A percentile compares a stretch with the other conserved stretches of the same genome.
Evolutionary conservation across 2,797 vertebrate species (phyloP).

Genomic region (Anguilla obscura): DNA sequence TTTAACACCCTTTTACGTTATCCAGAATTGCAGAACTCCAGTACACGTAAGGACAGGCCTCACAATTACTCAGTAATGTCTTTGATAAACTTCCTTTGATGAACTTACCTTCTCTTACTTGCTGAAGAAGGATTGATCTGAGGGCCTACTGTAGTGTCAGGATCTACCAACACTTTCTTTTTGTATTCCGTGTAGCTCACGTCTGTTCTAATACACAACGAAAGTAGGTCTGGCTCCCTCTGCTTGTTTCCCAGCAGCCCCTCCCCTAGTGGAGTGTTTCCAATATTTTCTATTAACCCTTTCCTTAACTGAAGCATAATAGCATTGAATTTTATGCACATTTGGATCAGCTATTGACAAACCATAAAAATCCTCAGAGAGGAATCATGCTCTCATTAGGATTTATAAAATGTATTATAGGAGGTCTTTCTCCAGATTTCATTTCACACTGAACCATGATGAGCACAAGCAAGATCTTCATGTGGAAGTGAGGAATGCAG

Average conservation of each 20-base stretch:
- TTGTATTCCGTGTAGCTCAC: neutral
- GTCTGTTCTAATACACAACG: neutral
- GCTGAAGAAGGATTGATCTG: neutral
- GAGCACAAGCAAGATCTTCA: too few species aligned
- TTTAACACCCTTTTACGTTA: neutral
- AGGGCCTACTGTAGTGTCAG: neutral
- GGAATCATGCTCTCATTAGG: too few species aligned
- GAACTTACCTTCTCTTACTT: constrained; percentile 10
- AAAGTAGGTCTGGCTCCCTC: neutral
- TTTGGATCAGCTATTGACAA: neutral
- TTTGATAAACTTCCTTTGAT: neutral
- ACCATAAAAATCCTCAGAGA: neutral
- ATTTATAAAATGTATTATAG: too few species aligned
- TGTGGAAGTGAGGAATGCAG: too few species aligned
- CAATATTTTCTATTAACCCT: neutral
- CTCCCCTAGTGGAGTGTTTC: neutral
- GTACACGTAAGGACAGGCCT: neutral
- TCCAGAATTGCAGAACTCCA: neutral
- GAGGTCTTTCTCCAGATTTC: too few species aligned
- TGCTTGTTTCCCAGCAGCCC: neutral
- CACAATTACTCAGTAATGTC: neutral
- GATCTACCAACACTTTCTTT: neutral
- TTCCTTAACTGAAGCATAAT: neutral
- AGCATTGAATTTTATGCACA: neutral
- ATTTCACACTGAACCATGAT: too few species aligned